Base-by-base conservation (phyloP, 2,888 invertebrate genomes). In the Cheilosia pagana region DNA sequence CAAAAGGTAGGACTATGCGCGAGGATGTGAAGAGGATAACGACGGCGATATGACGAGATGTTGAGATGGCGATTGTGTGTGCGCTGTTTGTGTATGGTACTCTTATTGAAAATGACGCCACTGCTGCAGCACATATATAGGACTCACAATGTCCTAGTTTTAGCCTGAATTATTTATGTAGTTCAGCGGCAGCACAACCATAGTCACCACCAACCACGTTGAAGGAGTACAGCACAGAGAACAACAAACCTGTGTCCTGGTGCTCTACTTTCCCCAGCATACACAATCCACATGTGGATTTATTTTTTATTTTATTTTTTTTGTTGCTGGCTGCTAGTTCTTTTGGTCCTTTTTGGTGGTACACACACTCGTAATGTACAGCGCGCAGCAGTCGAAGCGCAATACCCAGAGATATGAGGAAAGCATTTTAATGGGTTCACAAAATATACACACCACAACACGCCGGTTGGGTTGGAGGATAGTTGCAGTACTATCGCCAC, bases 391-490 rank as follows among this genome's bases (percentile, higher is more conserved):
- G 68, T 77, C 62, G 52, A 16, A 63, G 50, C 31, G 12, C n/a
- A 52, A 74, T 59, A 25, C 67, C 63, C 62, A 74, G 50, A 79
- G 63, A 43, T 53, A 50, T 70, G 59, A 57, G 53, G 31, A 78
- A 74, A 75, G 45, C 70, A 78, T 81, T 85, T 85, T 67, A 85
- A 85, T 75, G 85, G 85, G 75, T 81, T 76, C 81, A 75, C 81
- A 81, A 75, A 81, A 70, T 65, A 70, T 65, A 68, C 82, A 72
- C 50, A 78, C 76, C 68, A 70, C 78, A 83, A 57, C 79, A 59
- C 48, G 62, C 3, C 25, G 19, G 57, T 35, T 5, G 12, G 41
- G 16, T 23, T n/a, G 21, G 19, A 25, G 48, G 28, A 25, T 45
- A 67, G 59, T 57, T 55, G 59, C 28, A 25, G 41, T 31, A 60